Conservation (phyloP, 2,888 invertebrate species). For the Drosophila mulleri region DNA sequence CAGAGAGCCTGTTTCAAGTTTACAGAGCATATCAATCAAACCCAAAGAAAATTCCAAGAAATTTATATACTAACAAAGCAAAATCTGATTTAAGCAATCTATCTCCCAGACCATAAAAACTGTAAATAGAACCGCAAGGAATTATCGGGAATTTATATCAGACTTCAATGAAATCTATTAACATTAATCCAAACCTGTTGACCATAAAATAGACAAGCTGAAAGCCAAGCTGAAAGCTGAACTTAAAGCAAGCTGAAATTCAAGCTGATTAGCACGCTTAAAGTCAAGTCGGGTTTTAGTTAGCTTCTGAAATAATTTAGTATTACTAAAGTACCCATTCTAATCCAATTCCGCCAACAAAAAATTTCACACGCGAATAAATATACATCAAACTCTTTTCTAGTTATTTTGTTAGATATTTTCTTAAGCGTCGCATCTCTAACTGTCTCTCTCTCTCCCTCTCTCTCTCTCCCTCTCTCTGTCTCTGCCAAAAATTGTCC, state of each 20-base stretch:
- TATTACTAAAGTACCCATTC: too few species aligned
- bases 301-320: too few species aligned
- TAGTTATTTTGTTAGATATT: too few species aligned
- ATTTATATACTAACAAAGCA: not conserved
- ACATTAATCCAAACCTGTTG: conserved; percentile 3
- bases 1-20: not conserved
- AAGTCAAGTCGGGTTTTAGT: too few species aligned
- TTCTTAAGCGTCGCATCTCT: too few species aligned
- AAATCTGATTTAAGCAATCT: not conserved
- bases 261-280: not conserved
- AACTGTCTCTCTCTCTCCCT: not conserved
- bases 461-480: not conserved
- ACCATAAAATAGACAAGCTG: not conserved
- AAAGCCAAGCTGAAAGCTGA: not conserved
- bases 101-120: not conserved
- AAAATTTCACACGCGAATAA: too few species aligned
- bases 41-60: not conserved
- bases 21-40: not conserved
- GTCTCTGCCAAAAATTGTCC: too few species aligned
- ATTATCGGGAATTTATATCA: not conserved
- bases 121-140: not conserved
- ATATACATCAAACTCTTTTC: too few species aligned
- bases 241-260: not conserved
- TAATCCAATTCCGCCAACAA: too few species aligned
- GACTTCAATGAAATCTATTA: not conserved